Evolutionary conservation across 2,888 invertebrate species (phyloP).

Genomic region (Macrophya alboannulata): DNA sequence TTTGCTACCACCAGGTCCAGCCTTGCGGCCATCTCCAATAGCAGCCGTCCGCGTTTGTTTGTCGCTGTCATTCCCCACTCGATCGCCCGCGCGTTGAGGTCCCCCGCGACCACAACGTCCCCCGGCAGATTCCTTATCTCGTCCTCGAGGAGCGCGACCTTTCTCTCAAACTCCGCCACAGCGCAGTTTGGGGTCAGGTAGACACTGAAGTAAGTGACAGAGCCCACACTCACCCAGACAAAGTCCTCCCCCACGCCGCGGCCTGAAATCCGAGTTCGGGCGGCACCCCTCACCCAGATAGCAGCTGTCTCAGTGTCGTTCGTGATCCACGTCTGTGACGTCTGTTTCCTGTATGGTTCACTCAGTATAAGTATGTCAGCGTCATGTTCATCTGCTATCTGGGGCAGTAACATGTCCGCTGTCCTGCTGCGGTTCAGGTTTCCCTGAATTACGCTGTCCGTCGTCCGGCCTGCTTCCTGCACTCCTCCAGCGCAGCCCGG

Average conservation of each 20-base stretch:
- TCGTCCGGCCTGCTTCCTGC: slow-evolving; percentile 55
- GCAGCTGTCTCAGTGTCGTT: slow-evolving; percentile 56
- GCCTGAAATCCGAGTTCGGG: slow-evolving; percentile 44
- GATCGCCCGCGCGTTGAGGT: slow-evolving; percentile 59
- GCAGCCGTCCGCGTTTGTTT: slow-evolving; percentile 63
- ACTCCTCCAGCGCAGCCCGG: slow-evolving; percentile 58
- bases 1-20: slow-evolving; percentile 57
- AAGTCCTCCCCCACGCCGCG: slow-evolving; percentile 55
- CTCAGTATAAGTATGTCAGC: slow-evolving; percentile 58
- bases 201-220: slow-evolving; percentile 59
- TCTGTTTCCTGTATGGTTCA: slow-evolving; percentile 55
- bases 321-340: slow-evolving; percentile 51
- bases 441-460: slow-evolving; percentile 54
- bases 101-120: slow-evolving; percentile 56
- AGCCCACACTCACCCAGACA: slow-evolving; percentile 56
- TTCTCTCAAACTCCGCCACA: slow-evolving; percentile 51
- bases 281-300: slow-evolving; percentile 57
- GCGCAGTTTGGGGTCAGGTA: slow-evolving; percentile 61
- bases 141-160: slow-evolving; percentile 59
- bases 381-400: slow-evolving; percentile 59
- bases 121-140: slow-evolving; percentile 48
- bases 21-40: slow-evolving; percentile 65
- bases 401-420: slow-evolving; percentile 59
- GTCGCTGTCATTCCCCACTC: slow-evolving; percentile 66
- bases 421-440: slow-evolving; percentile 60